Base-by-base conservation (phyloP, 2,797 vertebrate genomes). In the Eulemur coronatus region DNA sequence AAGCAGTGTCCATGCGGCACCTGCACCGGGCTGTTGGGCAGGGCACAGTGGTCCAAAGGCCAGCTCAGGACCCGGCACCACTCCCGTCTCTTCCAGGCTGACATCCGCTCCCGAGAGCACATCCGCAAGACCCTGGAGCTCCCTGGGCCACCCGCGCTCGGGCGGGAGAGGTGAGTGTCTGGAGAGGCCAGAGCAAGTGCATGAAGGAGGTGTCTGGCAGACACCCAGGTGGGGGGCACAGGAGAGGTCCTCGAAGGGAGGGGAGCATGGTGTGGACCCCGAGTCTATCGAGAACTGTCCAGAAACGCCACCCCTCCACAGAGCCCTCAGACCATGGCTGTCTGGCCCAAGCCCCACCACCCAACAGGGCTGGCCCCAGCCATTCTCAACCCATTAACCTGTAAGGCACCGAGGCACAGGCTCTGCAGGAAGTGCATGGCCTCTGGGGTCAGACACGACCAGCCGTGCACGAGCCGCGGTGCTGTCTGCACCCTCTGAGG, bases 101-200 rank as follows among this genome's bases (percentile, higher is more conserved):
- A 99, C 97, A 99, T 98, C 70, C 98, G 99, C 97, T 99, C 99
- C 95, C 98, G 99, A 98, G 99, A 99, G 96, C 98, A 99, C 88
- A 98, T 99, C 72, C 99, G 98, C 92, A 97, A 94, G 97, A 99
- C 98, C 97, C 98, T 98, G 96, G 97, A 91, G 28, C 69, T 11
- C 35, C 52, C 1, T 0, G 4, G 28, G 70, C 35, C 81, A 69
- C 55, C 43, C 13, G 67, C 70, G 18, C 7, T 92, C 9, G 17
- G 26, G 76, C 95, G 26, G 2, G 65, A 89, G 81, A 98, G 98
- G 98, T 99, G 81, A 97, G 98, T 80, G 61, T 76, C 76, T 57
- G 89, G 72, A 93, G 69, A 72, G 93, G 48, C 41, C 46, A 8
- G 33, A 35, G 12, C 41, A 17, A 26, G 1, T 73, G 26, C 28